Percentiles rank a stretch among this genome's conserved stretches.
These are phyloP conservation scores for Plecturocebus donacophilus DNA, from an alignment of 2,113 vertebrate genomes.

Conservation along the genomic window DNA sequence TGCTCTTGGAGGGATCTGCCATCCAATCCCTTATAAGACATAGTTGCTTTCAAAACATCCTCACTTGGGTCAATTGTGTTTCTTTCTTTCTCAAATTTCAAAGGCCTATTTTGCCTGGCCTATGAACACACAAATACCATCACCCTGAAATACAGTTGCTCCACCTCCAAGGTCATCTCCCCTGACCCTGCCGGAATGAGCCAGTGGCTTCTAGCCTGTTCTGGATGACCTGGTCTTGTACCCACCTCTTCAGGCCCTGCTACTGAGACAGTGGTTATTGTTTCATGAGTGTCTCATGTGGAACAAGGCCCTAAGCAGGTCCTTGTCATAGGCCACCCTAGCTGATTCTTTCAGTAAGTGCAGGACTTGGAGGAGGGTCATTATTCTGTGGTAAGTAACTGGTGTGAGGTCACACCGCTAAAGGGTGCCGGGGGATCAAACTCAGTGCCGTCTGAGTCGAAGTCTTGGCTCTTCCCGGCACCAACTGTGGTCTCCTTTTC, in stretches of 20 bases:
- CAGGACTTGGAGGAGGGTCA: not conserved
- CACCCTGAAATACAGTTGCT: not conserved
- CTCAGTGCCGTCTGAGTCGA: not conserved
- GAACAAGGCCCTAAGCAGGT: not conserved
- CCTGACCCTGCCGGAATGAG: not conserved
- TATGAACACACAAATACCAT: not conserved
- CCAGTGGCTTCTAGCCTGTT: not conserved
- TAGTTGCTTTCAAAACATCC: not conserved
- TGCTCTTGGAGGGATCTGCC: not conserved
- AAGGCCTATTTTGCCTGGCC: not conserved
- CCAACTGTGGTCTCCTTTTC: no score
- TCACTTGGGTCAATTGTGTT: not conserved
- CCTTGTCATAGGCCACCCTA: no score
- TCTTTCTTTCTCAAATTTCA: not conserved
- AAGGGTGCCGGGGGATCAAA: not conserved
- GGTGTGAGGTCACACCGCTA: not conserved
- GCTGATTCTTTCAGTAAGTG: not conserved
- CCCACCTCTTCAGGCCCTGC: not conserved
- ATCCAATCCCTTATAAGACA: rapidly evolving
- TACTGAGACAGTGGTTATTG: rapidly evolving
- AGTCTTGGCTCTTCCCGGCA: not conserved
- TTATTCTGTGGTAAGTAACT: not conserved
- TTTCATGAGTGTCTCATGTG: not conserved
- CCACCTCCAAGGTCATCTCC: not conserved
- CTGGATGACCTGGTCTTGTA: not conserved